phyloP scores from a whole-genome alignment of 2,113 vertebrate genomes.

The Piaya cayana region DNA sequence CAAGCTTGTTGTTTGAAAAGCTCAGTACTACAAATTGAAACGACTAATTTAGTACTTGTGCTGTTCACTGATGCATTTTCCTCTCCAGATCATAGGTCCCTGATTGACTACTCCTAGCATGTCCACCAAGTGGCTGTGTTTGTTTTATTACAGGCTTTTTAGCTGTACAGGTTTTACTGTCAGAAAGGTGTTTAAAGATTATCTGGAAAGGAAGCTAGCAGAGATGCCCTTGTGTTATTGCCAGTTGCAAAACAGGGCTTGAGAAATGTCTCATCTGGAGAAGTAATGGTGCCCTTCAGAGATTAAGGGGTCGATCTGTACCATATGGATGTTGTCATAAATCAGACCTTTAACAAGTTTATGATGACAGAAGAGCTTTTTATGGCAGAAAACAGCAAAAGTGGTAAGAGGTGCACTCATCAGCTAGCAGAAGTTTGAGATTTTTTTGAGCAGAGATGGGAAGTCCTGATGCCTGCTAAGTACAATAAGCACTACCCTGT shows the following conservation, averaged over 20 bases:
- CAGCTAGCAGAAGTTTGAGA: background rate
- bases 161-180: background rate
- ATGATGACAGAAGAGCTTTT: background rate
- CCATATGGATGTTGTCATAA: background rate
- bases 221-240: background rate
- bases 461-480: background rate
- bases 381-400: background rate
- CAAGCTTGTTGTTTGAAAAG: background rate
- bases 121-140: background rate
- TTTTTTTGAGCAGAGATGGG: background rate
- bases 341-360: background rate
- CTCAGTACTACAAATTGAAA: background rate
- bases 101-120: background rate
- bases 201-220: background rate
- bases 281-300: background rate
- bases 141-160: background rate
- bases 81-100: background rate
- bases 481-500: conserved; percentile 1
- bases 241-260: background rate
- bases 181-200: background rate
- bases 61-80: background rate
- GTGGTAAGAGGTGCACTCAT: background rate
- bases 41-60: background rate
- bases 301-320: background rate
- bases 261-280: background rate